Base-by-base conservation (phyloP, 2,113 vertebrate species). In the Cyphomyrus discorhynchus region DNA sequence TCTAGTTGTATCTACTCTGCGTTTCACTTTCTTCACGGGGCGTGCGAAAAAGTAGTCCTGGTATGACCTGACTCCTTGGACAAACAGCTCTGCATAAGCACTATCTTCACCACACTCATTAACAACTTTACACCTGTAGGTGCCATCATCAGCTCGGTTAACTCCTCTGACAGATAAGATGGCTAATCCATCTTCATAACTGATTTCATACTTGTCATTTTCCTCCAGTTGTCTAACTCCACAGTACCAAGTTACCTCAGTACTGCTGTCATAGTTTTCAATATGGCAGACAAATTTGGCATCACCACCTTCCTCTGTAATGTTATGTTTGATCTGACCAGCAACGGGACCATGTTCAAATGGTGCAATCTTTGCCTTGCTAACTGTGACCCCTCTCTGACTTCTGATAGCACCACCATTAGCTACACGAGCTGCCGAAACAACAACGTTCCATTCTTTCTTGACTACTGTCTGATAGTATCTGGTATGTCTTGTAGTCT, bases 81-180 rank as follows among this genome's bases (percentile, higher is more conserved):
- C 96, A 90, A 99, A 99, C 83, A 99, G 95, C 93, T 99, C 98
- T 89, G 96, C 97, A 0, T 99, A 99, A 91, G 96, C 97, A 90
- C 98, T 99, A 92, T 98, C 98, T 93, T 99, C 98, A 56, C 98
- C 98, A 0, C 99, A 99, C 93, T 99, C 98, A 86, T 99, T 99
- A 90, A 97, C 96, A 88, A 97, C 95, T 93, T 99, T 99, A 94
- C 98, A 99, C 93, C 98, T 96, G 93, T 99, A 99, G 15, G 97
- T 99, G 82, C 98, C 98, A 62, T 99, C 97, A 90, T 99, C 98
- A 0, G 97, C 94, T 95, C 95, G 97, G 85, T 95, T 96, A 89
- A 99, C 95, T 52, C 97, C 97, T 93, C 97, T 97, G 92, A 99
- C 91, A 7, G 96, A 97, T 90, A 99, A 97, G 24, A 96, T 96